These are phyloP conservation scores for Aulostomus chinensis DNA, from an alignment of 2,797 vertebrate genomes.

Conservation along the genomic window DNA sequence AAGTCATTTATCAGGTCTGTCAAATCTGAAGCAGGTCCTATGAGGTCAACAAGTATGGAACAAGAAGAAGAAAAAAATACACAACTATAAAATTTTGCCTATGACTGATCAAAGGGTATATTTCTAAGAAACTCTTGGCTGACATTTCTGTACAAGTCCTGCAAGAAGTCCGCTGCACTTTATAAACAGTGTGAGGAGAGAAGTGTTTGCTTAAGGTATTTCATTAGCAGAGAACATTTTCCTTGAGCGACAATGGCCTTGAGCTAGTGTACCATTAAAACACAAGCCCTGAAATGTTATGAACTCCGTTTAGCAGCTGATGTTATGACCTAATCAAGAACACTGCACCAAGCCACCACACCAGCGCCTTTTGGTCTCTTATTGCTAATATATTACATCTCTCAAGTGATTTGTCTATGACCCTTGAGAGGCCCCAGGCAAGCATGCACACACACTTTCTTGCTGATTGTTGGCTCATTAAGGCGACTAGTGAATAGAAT, in stretches of 20 bases:
- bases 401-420: constrained; percentile 38
- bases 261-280: constrained; percentile 8
- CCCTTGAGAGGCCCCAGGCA: constrained; percentile 12
- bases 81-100: no score
- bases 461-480: constrained; percentile 56
- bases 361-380: constrained; percentile 16
- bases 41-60: neutral
- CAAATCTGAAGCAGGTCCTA: constrained; percentile 2
- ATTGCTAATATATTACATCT: constrained; percentile 47
- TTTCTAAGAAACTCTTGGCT: constrained; percentile 11
- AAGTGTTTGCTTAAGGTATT: constrained; percentile 9
- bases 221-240: constrained; percentile 19
- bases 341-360: constrained; percentile 4
- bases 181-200: neutral
- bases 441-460: neutral
- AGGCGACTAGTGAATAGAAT: constrained; percentile 45
- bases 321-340: constrained; percentile 34
- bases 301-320: constrained; percentile 22
- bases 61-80: neutral
- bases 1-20: constrained; percentile 17
- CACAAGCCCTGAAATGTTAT: constrained; percentile 21
- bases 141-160: constrained; percentile 11
- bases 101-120: constrained; percentile 7
- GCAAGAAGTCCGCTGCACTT: constrained; percentile 20
- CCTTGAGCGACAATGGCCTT: constrained; percentile 12